These are phyloP conservation scores for Ciconia maguari DNA, from an alignment of 2,113 vertebrate genomes.

Conservation along the genomic window DNA sequence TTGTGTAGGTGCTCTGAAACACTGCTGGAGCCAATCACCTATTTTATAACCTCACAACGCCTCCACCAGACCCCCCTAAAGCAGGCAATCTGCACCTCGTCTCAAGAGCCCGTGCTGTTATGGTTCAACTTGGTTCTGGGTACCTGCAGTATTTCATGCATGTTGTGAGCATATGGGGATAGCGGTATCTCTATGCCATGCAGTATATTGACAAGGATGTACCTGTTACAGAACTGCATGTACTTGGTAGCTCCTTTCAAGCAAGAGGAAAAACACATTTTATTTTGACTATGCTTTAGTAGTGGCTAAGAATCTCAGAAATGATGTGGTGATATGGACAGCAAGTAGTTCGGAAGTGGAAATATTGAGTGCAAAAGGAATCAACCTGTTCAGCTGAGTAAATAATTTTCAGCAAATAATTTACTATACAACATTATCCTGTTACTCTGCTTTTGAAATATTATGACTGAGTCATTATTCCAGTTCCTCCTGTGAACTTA, in stretches of 20 bases:
- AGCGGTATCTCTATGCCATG: rapidly evolving
- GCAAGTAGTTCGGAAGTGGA: not conserved
- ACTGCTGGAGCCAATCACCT: not conserved
- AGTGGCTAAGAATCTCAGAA: not conserved
- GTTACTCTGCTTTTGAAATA: not conserved
- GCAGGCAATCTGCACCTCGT: not conserved
- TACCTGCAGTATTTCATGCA: not conserved
- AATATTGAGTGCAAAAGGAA: not conserved
- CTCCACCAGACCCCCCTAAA: not conserved
- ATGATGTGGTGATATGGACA: not conserved
- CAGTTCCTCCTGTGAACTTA: not conserved
- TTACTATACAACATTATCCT: not conserved
- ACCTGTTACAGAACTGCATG: not conserved
- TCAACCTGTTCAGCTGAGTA: not conserved
- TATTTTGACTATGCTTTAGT: not conserved
- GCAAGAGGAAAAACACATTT: not conserved
- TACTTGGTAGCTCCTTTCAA: not conserved
- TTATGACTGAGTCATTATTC: not conserved
- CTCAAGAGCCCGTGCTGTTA: not conserved
- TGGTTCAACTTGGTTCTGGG: not conserved
- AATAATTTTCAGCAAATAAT: not conserved
- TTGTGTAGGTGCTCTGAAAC: not conserved
- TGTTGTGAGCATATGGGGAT: rapidly evolving
- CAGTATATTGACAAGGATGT: not conserved
- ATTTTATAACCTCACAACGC: not conserved